Base-by-base conservation (phyloP, 2,797 vertebrate species). In the Sebastes miniatus region DNA sequence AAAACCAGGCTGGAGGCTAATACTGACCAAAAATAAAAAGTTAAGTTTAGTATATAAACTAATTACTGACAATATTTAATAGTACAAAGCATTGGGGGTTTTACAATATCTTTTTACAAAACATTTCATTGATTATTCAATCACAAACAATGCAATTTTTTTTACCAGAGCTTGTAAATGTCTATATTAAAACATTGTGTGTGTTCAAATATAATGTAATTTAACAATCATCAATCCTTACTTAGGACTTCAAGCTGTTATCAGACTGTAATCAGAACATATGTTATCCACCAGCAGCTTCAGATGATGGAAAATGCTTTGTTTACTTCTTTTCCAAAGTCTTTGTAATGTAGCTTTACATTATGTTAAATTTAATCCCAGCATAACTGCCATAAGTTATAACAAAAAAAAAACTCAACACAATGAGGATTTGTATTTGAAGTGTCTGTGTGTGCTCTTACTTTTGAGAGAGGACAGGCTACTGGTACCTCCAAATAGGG, bases 381-480 rank as follows among this genome's bases (percentile, higher is more conserved):
- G 39, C 3, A 59, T 27, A 54, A 43, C 10, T 24, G 12, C 16
- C 5, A 50, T 5, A 16, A 10, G 0, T 64, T 27, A 57, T 69
- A 11, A 12, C 4, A 39, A n/a, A 43, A 47, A 76, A 58, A 58
- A 18, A 27, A n/a, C 8, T 10, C 24, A 73, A 66, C 20, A 79
- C 4, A 50, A 50, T 20, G 7, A 67, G 43, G 67, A 74, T 67
- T 50, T 34, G 36, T 10, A 0, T 43, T 43, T 43, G 39, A 31
- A 5, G 3, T 36, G 34, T 64, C 9, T n/a, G 20, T 63, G 16
- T n/a, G 34, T 54, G 22, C 5, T 62, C 93, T 96, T 96, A 99
- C 99, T 98, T 96, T 99, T 99, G 79, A 99, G 95, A 64, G 99
- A 99, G 0, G 99, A 99, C 84, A 99, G 93, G 81, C 97, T 97